Base-by-base conservation (phyloP, 2,797 vertebrate species). In the Gephyroberyx darwinii region DNA sequence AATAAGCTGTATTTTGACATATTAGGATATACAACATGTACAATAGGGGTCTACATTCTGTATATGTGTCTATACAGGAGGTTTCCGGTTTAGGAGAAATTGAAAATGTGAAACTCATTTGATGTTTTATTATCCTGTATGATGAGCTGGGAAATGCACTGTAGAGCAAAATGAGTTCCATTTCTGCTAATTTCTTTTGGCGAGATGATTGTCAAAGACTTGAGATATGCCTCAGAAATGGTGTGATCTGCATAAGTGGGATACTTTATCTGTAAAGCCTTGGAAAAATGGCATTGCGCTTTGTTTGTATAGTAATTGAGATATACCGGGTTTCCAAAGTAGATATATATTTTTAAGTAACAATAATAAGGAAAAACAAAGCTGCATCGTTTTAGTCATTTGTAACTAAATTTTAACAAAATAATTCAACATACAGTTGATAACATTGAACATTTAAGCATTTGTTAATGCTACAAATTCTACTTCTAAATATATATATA, bases 1-100 rank as follows among this genome's bases (percentile, higher is more conserved):
- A 80, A 80, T 74, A 54, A 48, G 77, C 67, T 45, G 70, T 41
- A 47, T 62, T 48, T 47, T 17, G 26, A 48, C 26, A 26, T 26
- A 26, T 26, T 33, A 20, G 8, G 13, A 8, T 19, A 58, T 43
- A 13, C 41, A 43, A 43, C 13, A 43, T 43, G 13, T 43, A 10
- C 14, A 43, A 43, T 13, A 43, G 41, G 41, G 13, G 13, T 43
- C 54, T 33, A 35, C 54, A 56, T 31, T 33, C 5, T 39, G 51
- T 12, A 22, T 19, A 53, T 26, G 48, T 50, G 51, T 53, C 14
- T 5, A 53, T 30, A 53, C 0, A 20, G 1, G 19, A 52, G 26
- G 26, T 26, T 26, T 26, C 26, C 2, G 26, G 26, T 19, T 52
- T 22, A 9, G 20, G 14, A 53, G 20, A 53, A 22, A 53, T 26